These are phyloP conservation scores for Neopelma chrysocephalum DNA, from an alignment of 2,797 vertebrate species.

Conservation along the genomic window DNA sequence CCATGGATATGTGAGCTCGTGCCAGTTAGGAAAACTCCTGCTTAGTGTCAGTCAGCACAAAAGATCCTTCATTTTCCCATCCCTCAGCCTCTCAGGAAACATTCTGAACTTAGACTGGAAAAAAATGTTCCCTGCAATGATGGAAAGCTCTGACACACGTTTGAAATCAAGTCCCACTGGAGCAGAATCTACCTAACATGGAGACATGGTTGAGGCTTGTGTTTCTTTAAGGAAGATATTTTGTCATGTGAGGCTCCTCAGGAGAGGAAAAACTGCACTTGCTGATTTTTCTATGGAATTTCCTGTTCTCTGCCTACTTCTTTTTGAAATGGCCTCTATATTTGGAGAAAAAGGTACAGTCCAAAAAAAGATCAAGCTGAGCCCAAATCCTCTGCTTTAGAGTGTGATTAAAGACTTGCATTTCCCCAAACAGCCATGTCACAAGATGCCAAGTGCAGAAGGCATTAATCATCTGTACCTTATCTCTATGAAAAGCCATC, in stretches of 20 bases:
- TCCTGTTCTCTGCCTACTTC: neutral
- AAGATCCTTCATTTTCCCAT: neutral
- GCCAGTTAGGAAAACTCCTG: neutral
- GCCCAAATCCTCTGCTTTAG: neutral
- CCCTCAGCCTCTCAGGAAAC: neutral
- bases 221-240: neutral
- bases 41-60: neutral
- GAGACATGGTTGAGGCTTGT: neutral
- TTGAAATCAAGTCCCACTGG: neutral
- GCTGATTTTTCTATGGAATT: neutral
- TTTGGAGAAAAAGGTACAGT: neutral
- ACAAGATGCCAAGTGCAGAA: conserved; percentile 42
- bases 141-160: neutral
- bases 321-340: neutral
- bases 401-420: neutral
- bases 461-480: conserved; percentile 50
- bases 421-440: conserved; percentile 43
- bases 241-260: neutral
- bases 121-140: neutral
- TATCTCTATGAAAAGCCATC: conserved; percentile 42
- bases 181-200: neutral
- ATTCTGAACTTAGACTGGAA: neutral
- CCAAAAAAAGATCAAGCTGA: neutral
- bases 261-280: neutral
- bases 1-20: neutral